Evolutionary conservation across 2,888 invertebrate species (phyloP), one percentile per base, ranked within the genome.

Genomic region (Metellina segmentata): DNA sequence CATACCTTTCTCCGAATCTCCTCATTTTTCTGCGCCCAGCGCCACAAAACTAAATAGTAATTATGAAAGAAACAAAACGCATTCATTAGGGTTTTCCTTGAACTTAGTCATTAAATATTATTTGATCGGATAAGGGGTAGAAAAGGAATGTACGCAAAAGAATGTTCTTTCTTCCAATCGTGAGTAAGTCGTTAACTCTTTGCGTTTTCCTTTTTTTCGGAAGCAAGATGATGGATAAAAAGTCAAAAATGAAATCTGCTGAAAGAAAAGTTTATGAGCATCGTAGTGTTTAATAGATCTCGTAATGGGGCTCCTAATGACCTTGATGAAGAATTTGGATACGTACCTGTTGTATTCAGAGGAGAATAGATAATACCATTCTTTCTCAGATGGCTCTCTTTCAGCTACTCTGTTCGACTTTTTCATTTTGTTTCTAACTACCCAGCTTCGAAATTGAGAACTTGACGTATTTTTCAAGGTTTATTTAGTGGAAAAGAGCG

Each of bases 101-200:
- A 75, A 75, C 52, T 85, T 61, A 74, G 74, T 85, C 85, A 85
- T 85, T 85, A 75, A 75, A 75, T 85, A 75, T 69, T 79, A 79
- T 85, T 85, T 61, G 75, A 85, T 85, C 75, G 75, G 75, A 61
- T 74, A 48, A 85, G 34, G 74, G 48, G 48, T 13, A 52, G 74
- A 85, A 52, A 53, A 75, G 61, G 75, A 85, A 61, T 75, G 75
- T 53, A 19, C 52, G 74, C 61, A 48, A 53, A 53, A 51, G 51
- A 52, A 71, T 74, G 52, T 74, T 61, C 74, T 75, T 53, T 85
- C n/a, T n/a, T 53, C 16, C 53, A 53, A 61, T 34, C 61, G 74
- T 20, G 75, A 75, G 61, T 34, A 61, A 85, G 61, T 85, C 85
- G 85, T 85, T 85, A 85, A 20, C 61, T 85, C 61, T 53, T 74